Evolutionary conservation across 2,888 invertebrate genomes (phyloP), one percentile per base, ranked within the genome.

Genomic region (Protophormia terraenovae): DNA sequence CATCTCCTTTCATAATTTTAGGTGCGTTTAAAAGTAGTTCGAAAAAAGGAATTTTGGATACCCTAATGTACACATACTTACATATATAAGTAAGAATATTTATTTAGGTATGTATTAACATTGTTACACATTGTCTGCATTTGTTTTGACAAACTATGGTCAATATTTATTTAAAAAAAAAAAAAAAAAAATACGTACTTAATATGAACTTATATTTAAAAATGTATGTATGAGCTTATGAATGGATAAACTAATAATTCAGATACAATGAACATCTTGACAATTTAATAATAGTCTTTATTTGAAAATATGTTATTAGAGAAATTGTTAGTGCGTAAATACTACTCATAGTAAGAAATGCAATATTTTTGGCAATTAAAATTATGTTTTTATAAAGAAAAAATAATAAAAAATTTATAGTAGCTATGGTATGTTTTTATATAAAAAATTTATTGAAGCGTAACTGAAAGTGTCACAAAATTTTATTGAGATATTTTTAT

Each of bases 281-380:
- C 53, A 53, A 27, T 14, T 27, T 53, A 53, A 53, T 27, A 53
- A 14, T 7, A 19, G 19, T 24, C 12, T 3, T 53, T 6, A 14
- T 5, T 35, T 35, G 6, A 60, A 35, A 19, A 19, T n/a, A 3
- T 27, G 24, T 16, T 45, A 10, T 66, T 27, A 16, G 45, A 10
- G 16, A 45, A 66, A 66, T 66, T n/a, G 24, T 24, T 66, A 45
- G 64, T 66, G 64, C 64, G 27, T 66, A 45, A 66, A 66, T 66
- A 5, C 19, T 16, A 35, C 16, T 60, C 16, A n/a, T n/a, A 60
- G 19, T 32, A 32, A 35, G 3, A 35, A 32, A 32, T 19, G 7
- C 32, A 60, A 60, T 32, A 35, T 58, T 24, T 60, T 19, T 19
- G 16, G 35, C 60, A 60, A 35, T 60, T 60, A 35, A 35, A 60